Base-by-base conservation (phyloP, 2,113 vertebrate species). In the Cyanocitta stelleri region DNA sequence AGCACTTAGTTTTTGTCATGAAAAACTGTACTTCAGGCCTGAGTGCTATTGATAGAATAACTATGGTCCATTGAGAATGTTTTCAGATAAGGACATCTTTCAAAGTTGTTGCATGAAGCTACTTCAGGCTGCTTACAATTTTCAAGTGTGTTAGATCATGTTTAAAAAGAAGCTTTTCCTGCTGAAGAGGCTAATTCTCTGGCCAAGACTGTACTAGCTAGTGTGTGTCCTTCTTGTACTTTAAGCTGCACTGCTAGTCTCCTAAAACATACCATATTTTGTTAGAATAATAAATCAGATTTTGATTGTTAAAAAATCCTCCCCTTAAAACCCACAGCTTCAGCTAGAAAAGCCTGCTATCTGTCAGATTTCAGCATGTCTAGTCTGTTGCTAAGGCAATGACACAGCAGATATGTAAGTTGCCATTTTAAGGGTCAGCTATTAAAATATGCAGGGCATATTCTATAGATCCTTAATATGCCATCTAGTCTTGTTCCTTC, bases 401-500 rank as follows among this genome's bases (percentile, higher is more conserved):
- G 96, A 96, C 92, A 72, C 93, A 96, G 96, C 96, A 96, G 86
- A 96, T 95, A 79, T 49, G 83, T 2, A 44, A 93, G 95, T 83
- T 96, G 95, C 95, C 88, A 93, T 97, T 95, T 95, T 96, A 96
- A 92, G 73, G 85, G 86, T 96, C 83, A 94, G 49, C 41, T 73
- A 67, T 54, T 92, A 84, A 89, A 90, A 84, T 76, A 78, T 0
- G 4, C 69, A 29, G 56, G 4, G 11, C 72, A 4, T 86, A 7
- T 78, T 64, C 81, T 56, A 41, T 22, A 67, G 32, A 26, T 46
- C 19, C n/a, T 75, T 54, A 37, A 26, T 20, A 10, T 35, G 29
- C 22, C 32, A 62, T 66, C 66, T 89, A 18, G 13, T 13, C 63
- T 83, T 51, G 12, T 22, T 77, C 41, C 35, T 75, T 75, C 44